These are phyloP conservation scores for Drosophila longiperda DNA, from an alignment of 2,888 invertebrate genomes.

Conservation along the genomic window DNA sequence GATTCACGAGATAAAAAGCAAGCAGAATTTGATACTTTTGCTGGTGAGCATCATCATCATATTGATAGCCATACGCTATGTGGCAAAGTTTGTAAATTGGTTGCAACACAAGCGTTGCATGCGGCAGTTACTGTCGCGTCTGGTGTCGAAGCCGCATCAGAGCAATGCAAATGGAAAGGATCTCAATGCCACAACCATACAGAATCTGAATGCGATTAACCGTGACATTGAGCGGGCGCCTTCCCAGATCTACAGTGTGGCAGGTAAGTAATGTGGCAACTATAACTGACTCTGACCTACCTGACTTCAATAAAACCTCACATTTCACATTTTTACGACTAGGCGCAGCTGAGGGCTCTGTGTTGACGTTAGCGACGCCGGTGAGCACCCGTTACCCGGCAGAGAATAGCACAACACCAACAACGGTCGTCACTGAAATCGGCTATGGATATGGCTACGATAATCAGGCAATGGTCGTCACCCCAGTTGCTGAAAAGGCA, in stretches of 20 bases:
- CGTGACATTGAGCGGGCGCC: slow-evolving; percentile 80
- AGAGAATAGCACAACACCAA: slow-evolving; percentile 90
- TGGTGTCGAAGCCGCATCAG: slow-evolving; percentile 60
- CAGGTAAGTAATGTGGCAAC: slow-evolving; percentile 71
- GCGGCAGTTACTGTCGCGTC: slow-evolving; percentile 60
- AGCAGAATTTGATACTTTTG: slow-evolving; percentile 73
- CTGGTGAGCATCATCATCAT: slow-evolving; percentile 73
- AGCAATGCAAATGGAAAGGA: slow-evolving; percentile 71
- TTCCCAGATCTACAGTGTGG: slow-evolving; percentile 82
- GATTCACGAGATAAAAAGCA: slow-evolving; percentile 75
- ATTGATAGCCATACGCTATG: slow-evolving; percentile 72
- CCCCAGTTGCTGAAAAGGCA: slow-evolving; percentile 84
- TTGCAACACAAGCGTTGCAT: slow-evolving; percentile 69
- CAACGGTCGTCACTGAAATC: slow-evolving; percentile 86
- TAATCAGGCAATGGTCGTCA: slow-evolving; percentile 91
- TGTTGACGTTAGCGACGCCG: slow-evolving; percentile 89
- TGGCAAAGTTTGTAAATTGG: slow-evolving; percentile 74
- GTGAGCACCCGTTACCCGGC: slow-evolving; percentile 90
- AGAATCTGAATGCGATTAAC: slow-evolving; percentile 80
- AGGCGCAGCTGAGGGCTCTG: slow-evolving; percentile 87
- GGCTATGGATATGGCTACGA: slow-evolving; percentile 88
- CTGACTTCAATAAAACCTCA: slow-evolving; percentile 12
- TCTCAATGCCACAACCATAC: slow-evolving; percentile 79
- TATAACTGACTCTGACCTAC: slow-evolving; percentile 21
- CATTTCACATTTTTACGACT: slow-evolving; percentile 1